Conservation (phyloP, 2,113 vertebrate species). For the Pseudopipra pipra region DNA sequence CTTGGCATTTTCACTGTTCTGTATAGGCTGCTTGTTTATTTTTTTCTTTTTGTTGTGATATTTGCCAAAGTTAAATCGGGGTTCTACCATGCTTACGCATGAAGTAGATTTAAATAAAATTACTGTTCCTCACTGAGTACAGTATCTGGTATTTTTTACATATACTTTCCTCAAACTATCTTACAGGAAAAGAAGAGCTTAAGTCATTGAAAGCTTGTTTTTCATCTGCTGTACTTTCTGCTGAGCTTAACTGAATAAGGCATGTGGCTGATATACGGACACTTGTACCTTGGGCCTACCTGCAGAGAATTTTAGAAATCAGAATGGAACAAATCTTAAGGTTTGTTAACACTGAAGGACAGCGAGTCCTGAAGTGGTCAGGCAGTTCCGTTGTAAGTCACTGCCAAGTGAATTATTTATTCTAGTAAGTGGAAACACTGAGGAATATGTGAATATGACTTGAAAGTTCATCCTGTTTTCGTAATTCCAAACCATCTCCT, state of each 20-base stretch:
- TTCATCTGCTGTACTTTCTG: not conserved
- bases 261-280: not conserved
- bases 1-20: slow-evolving; percentile 81
- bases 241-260: not conserved
- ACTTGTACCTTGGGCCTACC: rapidly evolving
- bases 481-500: rapidly evolving
- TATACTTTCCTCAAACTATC: not conserved
- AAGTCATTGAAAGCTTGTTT: not conserved
- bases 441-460: not conserved
- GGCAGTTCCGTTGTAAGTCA: rapidly evolving
- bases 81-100: slow-evolving; percentile 82
- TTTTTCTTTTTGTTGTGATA: slow-evolving; percentile 67
- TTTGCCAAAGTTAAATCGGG: slow-evolving; percentile 90
- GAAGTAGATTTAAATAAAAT: slow-evolving; percentile 89
- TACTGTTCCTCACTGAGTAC: slow-evolving; percentile 69
- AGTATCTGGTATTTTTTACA: not conserved
- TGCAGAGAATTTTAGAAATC: not conserved
- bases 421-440: not conserved
- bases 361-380: not conserved
- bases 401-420: not conserved
- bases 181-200: not conserved
- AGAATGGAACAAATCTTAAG: not conserved
- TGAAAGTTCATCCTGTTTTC: not conserved
- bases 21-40: slow-evolving; percentile 81
- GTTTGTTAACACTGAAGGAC: not conserved